Evolutionary conservation across 2,797 vertebrate genomes (phyloP).

Genomic region (Premnoplex brunnescens): DNA sequence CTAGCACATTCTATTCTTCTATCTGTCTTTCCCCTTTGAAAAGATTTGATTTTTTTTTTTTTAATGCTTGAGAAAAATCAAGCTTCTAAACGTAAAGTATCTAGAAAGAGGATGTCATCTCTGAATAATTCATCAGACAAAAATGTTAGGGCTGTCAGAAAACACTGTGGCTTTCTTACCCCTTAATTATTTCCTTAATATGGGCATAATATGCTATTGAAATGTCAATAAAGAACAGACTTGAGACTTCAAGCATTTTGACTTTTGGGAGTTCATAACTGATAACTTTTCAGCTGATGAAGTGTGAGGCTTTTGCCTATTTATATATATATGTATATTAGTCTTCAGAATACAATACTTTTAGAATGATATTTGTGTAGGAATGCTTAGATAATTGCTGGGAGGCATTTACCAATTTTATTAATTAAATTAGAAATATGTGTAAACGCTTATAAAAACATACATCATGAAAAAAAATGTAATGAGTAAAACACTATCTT

Average conservation of each 20-base stretch:
- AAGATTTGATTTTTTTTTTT: not conserved
- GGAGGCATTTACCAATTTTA: not conserved
- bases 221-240: not conserved
- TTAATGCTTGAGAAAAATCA: not conserved
- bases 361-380: not conserved
- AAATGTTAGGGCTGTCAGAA: not conserved
- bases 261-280: not conserved
- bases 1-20: not conserved
- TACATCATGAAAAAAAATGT: not conserved
- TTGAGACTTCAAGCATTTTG: not conserved
- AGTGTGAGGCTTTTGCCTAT: fast-evolving
- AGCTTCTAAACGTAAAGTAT: not conserved
- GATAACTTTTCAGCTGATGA: not conserved
- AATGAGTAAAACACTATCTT: not conserved
- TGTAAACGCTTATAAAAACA: not conserved
- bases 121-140: not conserved
- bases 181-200: not conserved
- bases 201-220: not conserved
- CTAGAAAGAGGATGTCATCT: not conserved
- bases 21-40: not conserved
- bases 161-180: not conserved
- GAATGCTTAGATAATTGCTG: not conserved
- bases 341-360: not conserved
- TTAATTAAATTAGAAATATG: not conserved
- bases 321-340: not conserved